Evolutionary conservation across 2,113 vertebrate species (phyloP).

Genomic region (Nothocercus julius): DNA sequence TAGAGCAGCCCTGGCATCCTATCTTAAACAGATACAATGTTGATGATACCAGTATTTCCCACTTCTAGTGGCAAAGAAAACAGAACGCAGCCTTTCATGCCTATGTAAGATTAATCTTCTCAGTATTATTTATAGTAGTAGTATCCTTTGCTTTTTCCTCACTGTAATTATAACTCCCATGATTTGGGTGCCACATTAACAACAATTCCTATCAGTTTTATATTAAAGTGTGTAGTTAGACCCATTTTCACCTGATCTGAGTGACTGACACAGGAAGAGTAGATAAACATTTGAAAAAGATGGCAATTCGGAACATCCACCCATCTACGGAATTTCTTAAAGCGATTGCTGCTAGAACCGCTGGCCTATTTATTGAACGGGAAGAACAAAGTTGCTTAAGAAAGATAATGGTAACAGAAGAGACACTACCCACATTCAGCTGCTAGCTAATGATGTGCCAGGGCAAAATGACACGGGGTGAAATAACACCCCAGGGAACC

Average conservation of each 20-base stretch:
- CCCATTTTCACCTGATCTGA: neutral
- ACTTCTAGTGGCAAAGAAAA: neutral
- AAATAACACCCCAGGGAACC: neutral
- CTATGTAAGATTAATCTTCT: neutral
- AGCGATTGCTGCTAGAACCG: neutral
- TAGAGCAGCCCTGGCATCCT: neutral
- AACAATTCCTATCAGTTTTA: neutral
- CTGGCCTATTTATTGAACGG: neutral
- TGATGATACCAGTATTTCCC: neutral
- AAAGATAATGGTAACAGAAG: neutral
- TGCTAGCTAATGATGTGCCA: neutral
- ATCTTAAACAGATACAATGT: neutral
- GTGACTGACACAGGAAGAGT: neutral
- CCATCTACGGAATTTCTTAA: neutral
- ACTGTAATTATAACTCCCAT: neutral
- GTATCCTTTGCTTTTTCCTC: neutral
- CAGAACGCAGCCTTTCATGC: neutral
- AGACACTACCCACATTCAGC: neutral
- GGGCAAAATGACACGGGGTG: neutral
- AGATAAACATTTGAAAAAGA: neutral
- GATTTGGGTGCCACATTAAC: neutral
- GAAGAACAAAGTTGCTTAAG: neutral
- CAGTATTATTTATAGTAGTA: neutral
- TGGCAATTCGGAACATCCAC: neutral
- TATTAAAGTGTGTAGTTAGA: neutral